These are phyloP conservation scores for Acleris cristana DNA, from an alignment of 2,888 invertebrate species.

Conservation along the genomic window DNA sequence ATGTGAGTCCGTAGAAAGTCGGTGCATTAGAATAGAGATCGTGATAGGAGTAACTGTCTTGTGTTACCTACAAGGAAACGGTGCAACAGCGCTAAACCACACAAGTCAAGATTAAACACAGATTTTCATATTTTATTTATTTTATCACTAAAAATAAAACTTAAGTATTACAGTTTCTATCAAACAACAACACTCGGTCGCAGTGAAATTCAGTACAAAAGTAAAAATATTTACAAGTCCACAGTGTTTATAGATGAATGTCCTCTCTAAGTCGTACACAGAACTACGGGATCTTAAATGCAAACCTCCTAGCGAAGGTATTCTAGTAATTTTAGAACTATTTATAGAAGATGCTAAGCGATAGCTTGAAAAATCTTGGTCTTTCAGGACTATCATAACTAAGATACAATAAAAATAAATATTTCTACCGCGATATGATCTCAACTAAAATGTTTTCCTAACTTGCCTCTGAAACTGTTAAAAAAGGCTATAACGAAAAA, in stretches of 20 bases:
- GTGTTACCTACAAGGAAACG: constrained; percentile 58
- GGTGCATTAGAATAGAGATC: constrained; percentile 61
- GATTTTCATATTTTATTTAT: constrained; percentile 77
- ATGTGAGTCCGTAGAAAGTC: constrained; percentile 63
- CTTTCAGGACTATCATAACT: constrained; percentile 59
- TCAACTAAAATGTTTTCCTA: constrained; percentile 67
- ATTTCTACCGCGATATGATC: constrained; percentile 70
- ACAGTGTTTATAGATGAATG: constrained; percentile 54
- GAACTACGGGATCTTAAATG: constrained; percentile 71
- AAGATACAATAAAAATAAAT: constrained; percentile 73
- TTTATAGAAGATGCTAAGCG: constrained; percentile 47
- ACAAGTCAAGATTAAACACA: constrained; percentile 66
- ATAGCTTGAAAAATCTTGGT: constrained; percentile 42
- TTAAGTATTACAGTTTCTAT: constrained; percentile 83
- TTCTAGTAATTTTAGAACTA: constrained; percentile 40
- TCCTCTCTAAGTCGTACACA: constrained; percentile 52
- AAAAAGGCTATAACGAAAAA: constrained; percentile 69
- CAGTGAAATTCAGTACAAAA: constrained; percentile 76
- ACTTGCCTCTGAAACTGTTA: constrained; percentile 71
- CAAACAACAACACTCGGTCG: constrained; percentile 82
- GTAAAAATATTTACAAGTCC: constrained; percentile 74
- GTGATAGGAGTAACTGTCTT: constrained; percentile 51
- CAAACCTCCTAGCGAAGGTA: constrained; percentile 53
- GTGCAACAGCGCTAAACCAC: constrained; percentile 68
- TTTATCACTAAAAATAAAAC: constrained; percentile 83